A percentile compares a stretch with the other conserved stretches of the same genome.
Conservation (phyloP, 2,797 vertebrate genomes). For the Gambusia yucatana region DNA sequence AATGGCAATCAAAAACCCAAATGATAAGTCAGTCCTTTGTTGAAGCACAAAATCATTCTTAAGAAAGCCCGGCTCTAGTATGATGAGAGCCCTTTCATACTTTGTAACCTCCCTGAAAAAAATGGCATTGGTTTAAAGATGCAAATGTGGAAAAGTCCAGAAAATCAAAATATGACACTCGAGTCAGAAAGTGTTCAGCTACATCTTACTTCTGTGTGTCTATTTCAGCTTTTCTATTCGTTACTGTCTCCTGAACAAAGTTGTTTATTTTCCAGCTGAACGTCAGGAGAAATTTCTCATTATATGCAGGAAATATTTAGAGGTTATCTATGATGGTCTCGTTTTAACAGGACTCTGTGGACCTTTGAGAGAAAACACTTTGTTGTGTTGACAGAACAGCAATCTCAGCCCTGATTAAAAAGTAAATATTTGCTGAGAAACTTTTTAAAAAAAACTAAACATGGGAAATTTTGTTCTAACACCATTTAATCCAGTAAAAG, state of each 20-base stretch:
- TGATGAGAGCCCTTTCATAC: neutral
- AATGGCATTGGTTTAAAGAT: neutral
- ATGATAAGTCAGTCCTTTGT: neutral
- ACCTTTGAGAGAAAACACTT: neutral
- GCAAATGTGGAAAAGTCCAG: neutral
- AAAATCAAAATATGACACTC: neutral
- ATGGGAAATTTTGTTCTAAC: neutral
- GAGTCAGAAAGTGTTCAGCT: neutral
- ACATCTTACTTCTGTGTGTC: neutral
- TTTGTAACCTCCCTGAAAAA: neutral
- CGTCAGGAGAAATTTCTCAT: neutral
- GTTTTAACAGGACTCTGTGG: neutral
- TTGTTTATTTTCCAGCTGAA: neutral
- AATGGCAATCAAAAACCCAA: neutral
- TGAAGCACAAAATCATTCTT: neutral
- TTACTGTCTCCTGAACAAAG: neutral
- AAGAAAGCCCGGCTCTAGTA: neutral
- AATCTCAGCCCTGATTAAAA: neutral
- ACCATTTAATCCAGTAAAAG: neutral
- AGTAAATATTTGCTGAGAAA: neutral
- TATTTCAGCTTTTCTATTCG: neutral
- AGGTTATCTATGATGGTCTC: neutral
- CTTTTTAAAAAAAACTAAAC: neutral
- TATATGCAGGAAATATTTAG: neutral
- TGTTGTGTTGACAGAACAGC: neutral